A percentile compares a stretch with the other conserved stretches of the same genome.
Evolutionary conservation across 2,888 invertebrate genomes (phyloP).

Genomic region (Allophyes oxyacanthae): DNA sequence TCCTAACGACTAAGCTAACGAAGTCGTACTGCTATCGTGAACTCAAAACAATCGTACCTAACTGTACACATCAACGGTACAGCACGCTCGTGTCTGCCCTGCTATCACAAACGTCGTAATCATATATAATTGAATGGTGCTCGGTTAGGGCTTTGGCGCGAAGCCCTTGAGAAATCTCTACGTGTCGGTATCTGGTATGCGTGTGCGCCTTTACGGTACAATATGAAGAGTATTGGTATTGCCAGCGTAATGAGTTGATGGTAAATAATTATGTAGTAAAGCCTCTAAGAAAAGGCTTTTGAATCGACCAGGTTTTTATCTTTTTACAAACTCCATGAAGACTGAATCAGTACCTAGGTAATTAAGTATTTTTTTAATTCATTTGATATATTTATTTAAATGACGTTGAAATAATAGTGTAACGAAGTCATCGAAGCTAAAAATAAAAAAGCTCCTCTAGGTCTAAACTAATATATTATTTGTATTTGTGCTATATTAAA

Average conservation of each 20-base stretch:
- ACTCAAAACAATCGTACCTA: conserved; percentile 42
- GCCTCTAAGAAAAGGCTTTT: too few species aligned
- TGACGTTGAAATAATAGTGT: too few species aligned
- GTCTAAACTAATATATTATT: too few species aligned
- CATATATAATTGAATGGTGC: conserved; percentile 54
- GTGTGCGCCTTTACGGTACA: conserved; percentile 2
- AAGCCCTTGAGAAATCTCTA: conserved; percentile 52
- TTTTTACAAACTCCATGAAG: too few species aligned
- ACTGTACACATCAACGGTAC: conserved; percentile 64
- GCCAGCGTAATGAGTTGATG: background rate
- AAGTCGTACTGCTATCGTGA: conserved; percentile 41
- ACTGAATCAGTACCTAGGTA: too few species aligned
- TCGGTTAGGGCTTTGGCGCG: conserved; percentile 40
- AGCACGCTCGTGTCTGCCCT: conserved; percentile 52
- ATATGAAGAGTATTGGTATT: background rate
- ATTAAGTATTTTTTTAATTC: too few species aligned
- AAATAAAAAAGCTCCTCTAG: too few species aligned
- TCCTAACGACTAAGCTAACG: conserved; percentile 5
- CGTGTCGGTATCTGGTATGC: conserved; percentile 45
- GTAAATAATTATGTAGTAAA: too few species aligned
- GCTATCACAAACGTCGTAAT: conserved; percentile 49
- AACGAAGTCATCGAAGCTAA: too few species aligned
- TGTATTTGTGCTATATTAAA: too few species aligned
- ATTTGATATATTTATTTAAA: too few species aligned
- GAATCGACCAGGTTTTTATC: too few species aligned